Evolutionary conservation across 37 sponge, comb jelly and placozoan genomes (phyloP), one percentile per base, ranked within the genome.

Genomic region (Halichondria panicea): DNA sequence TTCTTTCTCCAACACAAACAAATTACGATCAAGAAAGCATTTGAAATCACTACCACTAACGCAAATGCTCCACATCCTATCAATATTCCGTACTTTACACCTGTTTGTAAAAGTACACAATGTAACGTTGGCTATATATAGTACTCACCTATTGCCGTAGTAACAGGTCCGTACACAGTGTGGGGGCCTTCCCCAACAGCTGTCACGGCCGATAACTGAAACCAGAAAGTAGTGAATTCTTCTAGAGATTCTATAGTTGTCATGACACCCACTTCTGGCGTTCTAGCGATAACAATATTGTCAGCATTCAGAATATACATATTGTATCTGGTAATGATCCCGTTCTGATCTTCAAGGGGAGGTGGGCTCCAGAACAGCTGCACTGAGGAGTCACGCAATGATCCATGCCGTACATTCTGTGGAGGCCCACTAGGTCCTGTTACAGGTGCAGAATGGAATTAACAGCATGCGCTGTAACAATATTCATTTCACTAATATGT

Each of bases 311-410:
- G 24, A 27, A 76, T 19, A 32, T n/a, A 27, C 4, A 76, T 38
- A 13, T 24, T 76, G 70, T 79, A 79, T 3, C 27, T 43, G 7
- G 25, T 55, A 38, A 79, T 79, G 43, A 79, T 50, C 8, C 80
- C 80, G 69, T 79, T 79, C 15, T 79, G 80, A 32, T 69, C 43
- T 31, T 3, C 27, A 37, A 22, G 36, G 31, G 70, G 60, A 41
- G 80, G 80, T 37, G 80, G 80, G 60, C 27, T 41, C 80, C 80
- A 79, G 31, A 70, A 66, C 31, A 79, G 64, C 12, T 3, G 12
- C 55, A 71, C 3, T 31, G 55, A 52, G 44, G 55, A 53, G n/a
- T 54, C 5, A 50, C 56, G 3, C n/a, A n/a, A n/a, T n/a, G n/a
- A n/a, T n/a, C n/a, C n/a, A n/a, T n/a, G n/a, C n/a, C n/a, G n/a